These are phyloP conservation scores for Vidua chalybeata DNA, from an alignment of 2,113 vertebrate genomes.

Conservation along the genomic window DNA sequence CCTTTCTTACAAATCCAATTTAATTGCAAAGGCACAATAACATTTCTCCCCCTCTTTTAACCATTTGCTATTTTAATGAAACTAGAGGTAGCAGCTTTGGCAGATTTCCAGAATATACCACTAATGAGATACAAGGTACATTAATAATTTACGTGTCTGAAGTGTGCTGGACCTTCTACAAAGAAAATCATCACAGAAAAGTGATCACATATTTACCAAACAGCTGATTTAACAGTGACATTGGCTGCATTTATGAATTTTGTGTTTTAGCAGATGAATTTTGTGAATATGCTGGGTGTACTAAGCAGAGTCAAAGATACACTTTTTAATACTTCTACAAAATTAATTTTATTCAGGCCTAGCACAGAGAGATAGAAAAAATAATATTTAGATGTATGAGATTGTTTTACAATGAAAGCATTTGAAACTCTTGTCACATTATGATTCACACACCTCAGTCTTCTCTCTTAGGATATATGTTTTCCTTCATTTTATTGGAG, in stretches of 20 bases:
- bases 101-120: conserved; percentile 42
- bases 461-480: neutral
- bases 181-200: conserved; percentile 8
- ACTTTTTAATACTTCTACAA: neutral
- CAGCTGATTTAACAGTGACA: conserved; percentile 1
- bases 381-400: neutral
- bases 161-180: neutral
- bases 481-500: neutral
- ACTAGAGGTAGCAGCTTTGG: conserved; percentile 24
- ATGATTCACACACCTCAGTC: neutral
- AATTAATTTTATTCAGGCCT: neutral
- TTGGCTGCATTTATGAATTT: neutral
- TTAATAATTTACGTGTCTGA: conserved; percentile 65
- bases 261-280: neutral
- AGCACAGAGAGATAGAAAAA: neutral
- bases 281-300: neutral
- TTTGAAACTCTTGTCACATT: neutral
- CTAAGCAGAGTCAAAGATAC: neutral
- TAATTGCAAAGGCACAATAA: conserved; percentile 21
- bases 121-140: conserved; percentile 30
- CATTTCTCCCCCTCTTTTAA: conserved; percentile 30
- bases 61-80: conserved; percentile 57
- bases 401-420: neutral
- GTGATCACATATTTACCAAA: neutral
- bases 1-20: conserved; percentile 38